Percentiles rank a stretch among this genome's conserved stretches.
These are phyloP conservation scores for Eremophila alpestris DNA, from an alignment of 2,797 vertebrate species.

Conservation along the genomic window DNA sequence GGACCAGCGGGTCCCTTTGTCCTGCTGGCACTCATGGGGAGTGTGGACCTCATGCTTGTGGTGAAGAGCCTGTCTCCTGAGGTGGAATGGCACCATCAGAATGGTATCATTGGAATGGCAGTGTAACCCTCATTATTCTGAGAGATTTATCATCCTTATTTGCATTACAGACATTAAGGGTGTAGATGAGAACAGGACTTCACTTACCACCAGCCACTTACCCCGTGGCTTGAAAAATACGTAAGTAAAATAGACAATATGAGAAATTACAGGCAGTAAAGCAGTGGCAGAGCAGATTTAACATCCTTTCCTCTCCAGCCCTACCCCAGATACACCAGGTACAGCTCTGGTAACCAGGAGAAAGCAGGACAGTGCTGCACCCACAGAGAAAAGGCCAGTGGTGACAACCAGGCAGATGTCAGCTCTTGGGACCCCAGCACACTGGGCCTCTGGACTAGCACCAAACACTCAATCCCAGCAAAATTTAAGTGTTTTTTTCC, in stretches of 20 bases:
- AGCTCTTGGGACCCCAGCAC: not conserved
- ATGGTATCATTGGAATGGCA: not conserved
- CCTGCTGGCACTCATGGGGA: fast-evolving
- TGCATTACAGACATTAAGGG: not conserved
- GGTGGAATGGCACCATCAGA: not conserved
- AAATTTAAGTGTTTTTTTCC: not conserved
- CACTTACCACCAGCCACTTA: not conserved
- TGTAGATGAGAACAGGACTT: not conserved
- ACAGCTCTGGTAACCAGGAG: not conserved
- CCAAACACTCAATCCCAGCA: not conserved
- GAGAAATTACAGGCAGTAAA: not conserved
- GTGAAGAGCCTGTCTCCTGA: not conserved
- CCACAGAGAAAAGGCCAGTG: not conserved
- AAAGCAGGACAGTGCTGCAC: not conserved
- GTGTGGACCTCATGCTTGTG: not conserved
- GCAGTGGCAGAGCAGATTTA: not conserved
- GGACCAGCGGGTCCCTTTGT: not conserved
- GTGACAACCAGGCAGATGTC: not conserved
- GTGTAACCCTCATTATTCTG: not conserved
- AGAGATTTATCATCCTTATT: not conserved
- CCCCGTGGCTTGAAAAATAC: not conserved
- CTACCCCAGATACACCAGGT: not conserved
- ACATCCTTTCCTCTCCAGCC: not conserved
- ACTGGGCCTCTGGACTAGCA: fast-evolving
- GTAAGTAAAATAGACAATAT: not conserved